Evolutionary conservation across 2,888 invertebrate genomes (phyloP), one percentile per base, ranked within the genome.

Genomic region (Cryptocephalus moraei): DNA sequence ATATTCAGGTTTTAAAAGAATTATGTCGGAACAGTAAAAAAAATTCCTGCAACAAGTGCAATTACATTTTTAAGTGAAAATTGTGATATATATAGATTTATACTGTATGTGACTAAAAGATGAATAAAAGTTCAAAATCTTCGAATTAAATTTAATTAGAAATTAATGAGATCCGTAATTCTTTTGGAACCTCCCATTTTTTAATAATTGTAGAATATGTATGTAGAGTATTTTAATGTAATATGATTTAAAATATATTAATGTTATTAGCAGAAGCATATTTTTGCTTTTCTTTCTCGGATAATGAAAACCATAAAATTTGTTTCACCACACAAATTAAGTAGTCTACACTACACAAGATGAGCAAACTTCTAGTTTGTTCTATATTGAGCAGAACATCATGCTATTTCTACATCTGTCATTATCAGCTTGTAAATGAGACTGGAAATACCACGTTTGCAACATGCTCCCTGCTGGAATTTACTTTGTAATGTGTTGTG

Each of bases 201-300:
- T 63, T 22, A 22, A 22, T 22, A 22, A 62, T 55, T 64, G 63
- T 65, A 64, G 60, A 64, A 63, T 61, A 60, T 65, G 62, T 66
- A 68, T 66, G 65, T 68, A 67, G 55, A 48, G 62, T 65, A 64
- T 64, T 66, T 66, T 62, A 63, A 64, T 69, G 68, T 68, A 69
- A 66, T 66, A 67, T 67, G 66, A 56, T 63, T 66, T 63, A 64
- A 64, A 64, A 68, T 66, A 65, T 66, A 66, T 62, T 65, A 66
- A 64, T 65, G 62, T 64, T 64, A 62, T 22, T 22, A 22, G 22
- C 22, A 22, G 22, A 22, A 22, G 62, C 22, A 22, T 22, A 22
- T 22, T 22, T 22, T 6, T 22, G 22, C 6, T 22, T 22, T 22
- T 22, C 22, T 22, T 22, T 22, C 22, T 22, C 6, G 6, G 3